Conservation (phyloP, 2,797 vertebrate species). For the Petrocephalus schoutedeni region DNA sequence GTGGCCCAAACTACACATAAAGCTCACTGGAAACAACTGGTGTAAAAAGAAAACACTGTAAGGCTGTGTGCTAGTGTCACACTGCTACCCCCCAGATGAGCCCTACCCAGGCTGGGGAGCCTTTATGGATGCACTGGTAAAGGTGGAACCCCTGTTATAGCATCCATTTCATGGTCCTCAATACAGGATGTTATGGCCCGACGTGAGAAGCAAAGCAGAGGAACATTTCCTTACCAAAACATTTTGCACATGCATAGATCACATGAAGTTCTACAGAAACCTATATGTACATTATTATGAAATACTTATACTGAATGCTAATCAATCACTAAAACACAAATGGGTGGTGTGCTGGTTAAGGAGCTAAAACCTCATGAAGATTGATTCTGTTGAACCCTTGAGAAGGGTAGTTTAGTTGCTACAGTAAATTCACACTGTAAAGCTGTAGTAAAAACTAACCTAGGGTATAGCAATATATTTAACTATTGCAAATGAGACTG, state of each 20-base stretch:
- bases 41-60: not conserved
- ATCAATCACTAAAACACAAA: not conserved
- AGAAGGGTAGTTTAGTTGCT: not conserved
- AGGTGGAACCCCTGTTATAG: not conserved
- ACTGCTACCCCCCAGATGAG: not conserved
- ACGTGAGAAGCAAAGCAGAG: not conserved
- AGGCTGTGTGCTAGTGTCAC: not conserved
- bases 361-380: not conserved
- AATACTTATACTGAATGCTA: not conserved
- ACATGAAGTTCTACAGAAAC: not conserved
- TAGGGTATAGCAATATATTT: not conserved
- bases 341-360: not conserved
- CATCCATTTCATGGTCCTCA: not conserved
- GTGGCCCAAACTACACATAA: not conserved
- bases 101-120: not conserved
- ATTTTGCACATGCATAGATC: not conserved
- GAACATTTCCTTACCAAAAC: not conserved
- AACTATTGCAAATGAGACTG: not conserved
- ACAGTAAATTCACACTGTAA: not conserved
- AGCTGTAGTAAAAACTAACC: not conserved
- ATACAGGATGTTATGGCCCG: not conserved
- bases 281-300: not conserved
- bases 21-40: not conserved
- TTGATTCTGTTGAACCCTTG: not conserved
- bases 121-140: not conserved